These are phyloP conservation scores for Muscicapa comitata DNA, from an alignment of 2,797 vertebrate species.

Conservation along the genomic window DNA sequence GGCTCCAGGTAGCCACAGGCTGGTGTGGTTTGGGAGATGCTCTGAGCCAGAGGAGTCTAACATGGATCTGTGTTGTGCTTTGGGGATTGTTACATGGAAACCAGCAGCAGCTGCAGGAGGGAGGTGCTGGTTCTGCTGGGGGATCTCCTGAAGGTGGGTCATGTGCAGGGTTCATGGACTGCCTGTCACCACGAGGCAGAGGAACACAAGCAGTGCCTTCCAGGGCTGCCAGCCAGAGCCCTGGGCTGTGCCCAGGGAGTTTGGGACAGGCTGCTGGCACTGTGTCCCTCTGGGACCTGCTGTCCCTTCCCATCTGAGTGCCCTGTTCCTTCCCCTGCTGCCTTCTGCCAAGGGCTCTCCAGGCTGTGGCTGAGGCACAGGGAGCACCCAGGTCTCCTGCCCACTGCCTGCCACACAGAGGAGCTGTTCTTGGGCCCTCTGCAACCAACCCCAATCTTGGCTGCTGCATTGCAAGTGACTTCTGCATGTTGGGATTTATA, in stretches of 20 bases:
- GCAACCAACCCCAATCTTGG: not conserved
- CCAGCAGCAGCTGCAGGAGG: not conserved
- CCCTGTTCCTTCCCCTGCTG: not conserved
- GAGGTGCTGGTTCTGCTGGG: not conserved
- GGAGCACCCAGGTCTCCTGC: not conserved
- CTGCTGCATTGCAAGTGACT: not conserved
- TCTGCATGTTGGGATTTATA: not conserved
- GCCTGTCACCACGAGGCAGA: not conserved
- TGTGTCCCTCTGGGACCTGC: not conserved
- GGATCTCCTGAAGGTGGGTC: not conserved
- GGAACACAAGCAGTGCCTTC: accelerated
- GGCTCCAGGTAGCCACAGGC: not conserved
- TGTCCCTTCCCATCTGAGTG: not conserved
- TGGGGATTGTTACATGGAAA: not conserved
- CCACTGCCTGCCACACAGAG: not conserved
- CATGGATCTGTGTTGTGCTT: accelerated
- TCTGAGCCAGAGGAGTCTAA: not conserved
- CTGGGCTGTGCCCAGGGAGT: accelerated
- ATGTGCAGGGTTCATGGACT: accelerated
- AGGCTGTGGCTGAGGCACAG: not conserved
- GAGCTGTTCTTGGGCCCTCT: not conserved
- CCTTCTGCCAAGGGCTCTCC: not conserved
- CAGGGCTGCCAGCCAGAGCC: not conserved
- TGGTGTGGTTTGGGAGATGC: not conserved
- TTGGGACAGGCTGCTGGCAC: not conserved